Base-by-base conservation (phyloP, 2,797 vertebrate species). In the Knipowitschia caucasica region DNA sequence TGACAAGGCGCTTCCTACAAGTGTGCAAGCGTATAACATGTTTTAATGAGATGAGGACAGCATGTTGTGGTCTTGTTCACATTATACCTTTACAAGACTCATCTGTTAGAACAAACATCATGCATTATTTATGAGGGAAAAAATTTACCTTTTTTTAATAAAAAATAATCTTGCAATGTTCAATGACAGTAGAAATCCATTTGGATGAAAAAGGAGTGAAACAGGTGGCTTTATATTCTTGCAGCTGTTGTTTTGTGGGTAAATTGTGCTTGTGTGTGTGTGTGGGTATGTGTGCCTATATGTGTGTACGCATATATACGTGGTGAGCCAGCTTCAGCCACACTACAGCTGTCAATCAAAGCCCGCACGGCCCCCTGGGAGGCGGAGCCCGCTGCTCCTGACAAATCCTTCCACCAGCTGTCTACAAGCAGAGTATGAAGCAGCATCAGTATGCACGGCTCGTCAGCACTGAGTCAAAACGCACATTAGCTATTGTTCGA, bases 261-360 rank as follows among this genome's bases (percentile, higher is more conserved):
- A 49, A 62, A 56, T 34, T 9, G 31, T 33, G 12, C 7, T 7
- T 18, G 7, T 14, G 39, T 7, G 21, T 11, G 21, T 24, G 39
- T 14, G 11, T 12, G 42, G 21, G 39, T 36, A 34, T 34, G 18
- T 36, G 40, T 20, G 15, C n/a, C n/a, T n/a, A n/a, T n/a, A n/a
- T 15, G 42, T 33, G 39, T 30, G 36, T 27, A n/a, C n/a, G n/a
- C n/a, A n/a, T n/a, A n/a, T n/a, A n/a, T n/a, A n/a, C n/a, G n/a
- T n/a, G n/a, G 17, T 44, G 29, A 58, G 63, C 46, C 58, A 63
- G 52, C 44, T 59, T 42, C 20, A 53, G 66, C 62, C 59, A 23
- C 38, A 66, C 53, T 69, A 55, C 27, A 44, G 59, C 80, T 76
- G 71, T 75, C 79, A 73, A 35, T 78, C 71, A 78, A 39, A 44